Base-by-base conservation (phyloP, 2,797 vertebrate genomes). In the Coregonus sp. region DNA sequence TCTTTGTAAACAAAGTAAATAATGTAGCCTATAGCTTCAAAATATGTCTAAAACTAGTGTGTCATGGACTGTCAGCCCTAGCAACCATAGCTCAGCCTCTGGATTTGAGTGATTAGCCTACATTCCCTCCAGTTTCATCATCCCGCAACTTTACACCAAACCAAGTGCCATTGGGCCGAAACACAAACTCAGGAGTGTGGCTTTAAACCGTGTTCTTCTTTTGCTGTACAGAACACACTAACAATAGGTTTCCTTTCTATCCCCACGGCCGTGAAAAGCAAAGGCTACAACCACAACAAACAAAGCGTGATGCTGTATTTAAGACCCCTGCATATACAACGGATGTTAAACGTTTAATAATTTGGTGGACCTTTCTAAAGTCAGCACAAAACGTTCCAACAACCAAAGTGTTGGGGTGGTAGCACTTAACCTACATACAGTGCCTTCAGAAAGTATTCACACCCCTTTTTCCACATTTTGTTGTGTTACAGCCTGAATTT, bases 291-390 rank as follows among this genome's bases (percentile, higher is more conserved):
- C 37, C 18, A 6, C 50, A 73, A 61, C 72, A 73, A 73, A 20
- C 56, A 61, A 20, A 5, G 15, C 31, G 15, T 59, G 7, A 73
- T 40, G 72, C 35, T 29, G 72, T 63, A 61, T 40, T 61, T 2
- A 73, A 37, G 33, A 61, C 9, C 56, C 31, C 33, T 40, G 54
- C 72, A n/a, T 29, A 16, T 33, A 20, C 35, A 73, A 73, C 33
- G 35, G 54, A 59, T 40, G 54, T 37, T 61, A 61, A 15, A 73
- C 35, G 33, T 56, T 56, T 18, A 61, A 73, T 73, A 7, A 73
- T 73, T 59, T 61, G 72, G 54, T 40, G 52, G 31, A 59, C 31
- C 31, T 20, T 15, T 18, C 14, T 18, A 9, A 70, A 1, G 31
- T 37, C 52, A 73, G 31, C 14, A 18, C 52, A 37, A 63, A 66